phyloP scores from a whole-genome alignment of 2,797 vertebrate genomes.

The Sebastes vulpes region DNA sequence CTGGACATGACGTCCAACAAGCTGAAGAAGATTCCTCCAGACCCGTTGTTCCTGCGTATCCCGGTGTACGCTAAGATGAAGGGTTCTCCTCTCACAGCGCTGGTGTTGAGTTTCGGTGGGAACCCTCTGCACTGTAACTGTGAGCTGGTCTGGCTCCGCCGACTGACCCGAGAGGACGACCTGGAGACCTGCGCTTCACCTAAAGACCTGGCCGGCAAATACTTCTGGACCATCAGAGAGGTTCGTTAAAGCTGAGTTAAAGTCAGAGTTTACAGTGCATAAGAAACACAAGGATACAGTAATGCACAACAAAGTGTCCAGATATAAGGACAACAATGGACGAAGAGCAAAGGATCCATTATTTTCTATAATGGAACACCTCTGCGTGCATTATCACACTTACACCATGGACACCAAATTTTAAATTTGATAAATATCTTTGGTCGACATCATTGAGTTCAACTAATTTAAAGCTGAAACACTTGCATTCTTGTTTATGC shows the following conservation, averaged over 20 bases:
- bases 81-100: slow-evolving; percentile 88
- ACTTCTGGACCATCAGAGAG: slow-evolving; percentile 94
- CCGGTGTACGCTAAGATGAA: slow-evolving; percentile 91
- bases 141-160: slow-evolving; percentile 91
- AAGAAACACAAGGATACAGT: neutral
- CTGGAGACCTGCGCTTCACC: slow-evolving; percentile 93
- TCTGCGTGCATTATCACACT: neutral
- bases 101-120: slow-evolving; percentile 92
- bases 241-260: slow-evolving; percentile 26
- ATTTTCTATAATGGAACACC: neutral
- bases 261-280: neutral
- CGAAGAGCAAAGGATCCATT: neutral
- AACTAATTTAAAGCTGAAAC: neutral
- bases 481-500: neutral
- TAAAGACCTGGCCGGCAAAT: slow-evolving; percentile 89
- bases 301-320: neutral
- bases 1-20: slow-evolving; percentile 96
- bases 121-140: slow-evolving; percentile 95
- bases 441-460: neutral
- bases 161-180: slow-evolving; percentile 91
- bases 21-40: slow-evolving; percentile 93
- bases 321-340: neutral
- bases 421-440: neutral
- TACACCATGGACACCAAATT: neutral
- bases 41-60: slow-evolving; percentile 92